Percentiles rank a stretch among this genome's conserved stretches.
phyloP scores from a whole-genome alignment of 2,888 invertebrate species.

The Metalampra italica region DNA sequence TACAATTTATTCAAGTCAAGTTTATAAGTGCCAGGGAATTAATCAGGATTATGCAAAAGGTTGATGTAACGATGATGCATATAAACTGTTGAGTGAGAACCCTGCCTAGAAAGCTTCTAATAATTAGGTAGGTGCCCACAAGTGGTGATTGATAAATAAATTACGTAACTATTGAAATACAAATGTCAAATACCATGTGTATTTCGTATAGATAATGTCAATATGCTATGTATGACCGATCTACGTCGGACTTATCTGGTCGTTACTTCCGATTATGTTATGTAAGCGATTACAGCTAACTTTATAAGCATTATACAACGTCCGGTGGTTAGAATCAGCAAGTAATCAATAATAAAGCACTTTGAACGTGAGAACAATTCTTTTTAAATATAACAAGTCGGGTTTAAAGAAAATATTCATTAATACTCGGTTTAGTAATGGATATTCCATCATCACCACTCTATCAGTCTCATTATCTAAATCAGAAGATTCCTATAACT shows the following conservation, averaged over 20 bases:
- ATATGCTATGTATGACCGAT: slow-evolving; percentile 24
- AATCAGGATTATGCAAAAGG: background rate
- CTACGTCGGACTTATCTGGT: slow-evolving; percentile 21
- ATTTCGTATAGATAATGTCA: slow-evolving; percentile 39
- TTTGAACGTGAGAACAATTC: slow-evolving; percentile 2
- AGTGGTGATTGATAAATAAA: background rate
- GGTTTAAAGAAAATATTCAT: too few relatives aligned
- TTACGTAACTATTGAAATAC: slow-evolving; percentile 11
- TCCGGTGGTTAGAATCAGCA: slow-evolving; percentile 18
- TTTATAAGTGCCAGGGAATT: background rate
- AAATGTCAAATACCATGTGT: slow-evolving; percentile 36
- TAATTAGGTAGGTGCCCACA: too few relatives aligned
- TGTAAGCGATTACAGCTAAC: slow-evolving; percentile 21
- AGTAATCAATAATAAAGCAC: slow-evolving; percentile 14
- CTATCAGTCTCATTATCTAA: too few relatives aligned
- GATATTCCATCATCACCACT: too few relatives aligned
- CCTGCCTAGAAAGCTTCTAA: background rate
- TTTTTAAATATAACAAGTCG: slow-evolving; percentile 7
- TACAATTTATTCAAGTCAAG: background rate
- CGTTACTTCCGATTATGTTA: slow-evolving; percentile 29
- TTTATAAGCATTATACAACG: slow-evolving; percentile 25
- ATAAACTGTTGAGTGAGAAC: background rate
- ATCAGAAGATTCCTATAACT: too few relatives aligned
- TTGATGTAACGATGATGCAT: background rate
- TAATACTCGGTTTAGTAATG: too few relatives aligned